These are phyloP conservation scores for Lysandra bellargus DNA, from an alignment of 2,888 invertebrate species.

Conservation along the genomic window DNA sequence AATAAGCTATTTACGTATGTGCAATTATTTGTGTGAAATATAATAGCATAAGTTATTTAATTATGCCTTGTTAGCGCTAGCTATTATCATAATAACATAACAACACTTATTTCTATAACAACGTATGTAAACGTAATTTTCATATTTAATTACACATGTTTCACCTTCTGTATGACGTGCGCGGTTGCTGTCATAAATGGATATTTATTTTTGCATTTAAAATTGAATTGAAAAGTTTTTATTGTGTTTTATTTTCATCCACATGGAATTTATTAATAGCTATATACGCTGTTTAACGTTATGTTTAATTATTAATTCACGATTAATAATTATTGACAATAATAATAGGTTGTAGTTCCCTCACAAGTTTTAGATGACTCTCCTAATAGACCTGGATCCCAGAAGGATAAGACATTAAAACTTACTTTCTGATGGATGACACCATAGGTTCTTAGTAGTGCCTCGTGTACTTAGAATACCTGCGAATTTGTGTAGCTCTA, in stretches of 20 bases:
- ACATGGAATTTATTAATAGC: background rate
- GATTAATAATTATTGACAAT: too few relatives aligned
- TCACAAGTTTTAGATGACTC: too few relatives aligned
- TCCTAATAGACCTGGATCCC: too few relatives aligned
- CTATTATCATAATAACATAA: slow-evolving; percentile 23
- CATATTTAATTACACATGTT: slow-evolving; percentile 13
- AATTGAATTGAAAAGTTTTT: background rate
- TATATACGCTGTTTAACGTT: too few relatives aligned
- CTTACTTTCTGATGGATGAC: too few relatives aligned
- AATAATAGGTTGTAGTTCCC: too few relatives aligned
- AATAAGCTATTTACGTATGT: background rate
- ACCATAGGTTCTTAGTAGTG: too few relatives aligned
- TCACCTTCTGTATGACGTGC: slow-evolving; percentile 17
- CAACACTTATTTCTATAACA: slow-evolving; percentile 6
- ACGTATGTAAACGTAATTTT: slow-evolving; percentile 24
- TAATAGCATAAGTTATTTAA: slow-evolving; percentile 17
- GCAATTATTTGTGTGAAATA: slow-evolving; percentile 6
- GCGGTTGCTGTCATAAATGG: background rate
- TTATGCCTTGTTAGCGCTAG: slow-evolving; percentile 20
- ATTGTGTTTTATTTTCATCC: background rate
- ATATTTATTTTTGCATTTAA: slow-evolving; percentile 7
- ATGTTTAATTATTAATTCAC: too few relatives aligned
- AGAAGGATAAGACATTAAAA: too few relatives aligned
- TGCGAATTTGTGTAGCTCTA: too few relatives aligned
- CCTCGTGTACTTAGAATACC: too few relatives aligned